A percentile compares a stretch with the other conserved stretches of the same genome.
Conservation (phyloP, 2,888 invertebrate genomes). For the Lumbricus terrestris region DNA sequence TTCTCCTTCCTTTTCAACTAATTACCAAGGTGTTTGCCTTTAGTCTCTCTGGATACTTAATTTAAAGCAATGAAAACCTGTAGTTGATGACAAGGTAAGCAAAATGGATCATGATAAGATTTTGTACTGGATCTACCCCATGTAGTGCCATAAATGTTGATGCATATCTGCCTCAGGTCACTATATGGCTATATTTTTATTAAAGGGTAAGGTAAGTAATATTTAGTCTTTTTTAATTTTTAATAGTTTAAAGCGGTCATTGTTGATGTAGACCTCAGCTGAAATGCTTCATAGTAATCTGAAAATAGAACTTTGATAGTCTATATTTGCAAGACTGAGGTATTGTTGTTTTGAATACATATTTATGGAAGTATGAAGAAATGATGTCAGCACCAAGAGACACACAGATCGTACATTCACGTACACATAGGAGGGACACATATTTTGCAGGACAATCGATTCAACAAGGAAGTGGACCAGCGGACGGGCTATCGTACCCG, state of each 20-base stretch:
- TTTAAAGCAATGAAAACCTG: neutral
- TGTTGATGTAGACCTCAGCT: neutral
- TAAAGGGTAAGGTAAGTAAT: neutral
- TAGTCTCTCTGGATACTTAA: neutral
- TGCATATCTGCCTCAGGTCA: neutral
- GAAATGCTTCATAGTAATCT: neutral
- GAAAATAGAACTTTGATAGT: neutral
- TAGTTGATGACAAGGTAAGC: neutral
- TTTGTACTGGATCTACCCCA: neutral
- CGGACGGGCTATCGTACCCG: constrained; percentile 89
- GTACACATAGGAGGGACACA: neutral
- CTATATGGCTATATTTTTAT: neutral
- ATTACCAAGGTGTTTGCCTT: neutral
- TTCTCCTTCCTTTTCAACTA: neutral
- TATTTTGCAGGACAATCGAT: constrained; percentile 75
- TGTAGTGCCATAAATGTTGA: neutral
- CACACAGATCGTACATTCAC: neutral
- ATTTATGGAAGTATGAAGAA: neutral
- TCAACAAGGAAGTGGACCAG: constrained; percentile 87
- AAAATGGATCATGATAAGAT: neutral
- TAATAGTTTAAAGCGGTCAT: neutral
- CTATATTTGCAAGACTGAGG: neutral
- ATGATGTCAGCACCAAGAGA: too few species aligned
- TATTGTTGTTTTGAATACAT: neutral
- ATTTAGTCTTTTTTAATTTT: neutral